Base-by-base conservation (phyloP, 2,113 vertebrate species). In the Zingel zingel region DNA sequence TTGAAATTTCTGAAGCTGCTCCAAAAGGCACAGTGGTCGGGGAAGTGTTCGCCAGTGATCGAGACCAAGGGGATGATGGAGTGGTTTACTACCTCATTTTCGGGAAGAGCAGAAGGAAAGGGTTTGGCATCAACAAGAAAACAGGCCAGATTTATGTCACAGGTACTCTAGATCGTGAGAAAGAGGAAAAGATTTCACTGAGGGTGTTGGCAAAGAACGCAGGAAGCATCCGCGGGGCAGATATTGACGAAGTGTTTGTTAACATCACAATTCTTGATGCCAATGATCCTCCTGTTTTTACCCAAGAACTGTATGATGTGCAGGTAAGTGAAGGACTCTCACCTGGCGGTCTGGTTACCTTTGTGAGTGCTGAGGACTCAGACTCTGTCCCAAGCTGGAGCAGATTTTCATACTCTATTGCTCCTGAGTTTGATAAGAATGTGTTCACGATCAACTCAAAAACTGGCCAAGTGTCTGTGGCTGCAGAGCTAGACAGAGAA, bases 381-480 rank as follows among this genome's bases (percentile, higher is more conserved):
- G 98, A 99, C 79, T 99, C 98, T 8, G 96, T 99, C 63, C 98
- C 98, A 21, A 98, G 97, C 92, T 99, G 98, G 98, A 99, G 97
- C 94, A 94, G 97, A 64, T 99, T 99, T 84, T 98, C 97, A 5
- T 99, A 99, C 88, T 96, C 96, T 73, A 96, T 99, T 2, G 95
- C 96, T 30, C 91, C 95, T 19, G 96, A 97, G 57, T 96, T 96
- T 1, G 90, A 97, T 85, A 96, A 96, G 15, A 95, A 93, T 4
- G 95, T 97, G 75, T 99, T 99, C 83, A 97, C 96, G 18, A 97
- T 99, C 86, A 97, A 99, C 67, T 95, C 98, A 0, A 97, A 98
- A 90, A 98, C 97, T 0, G 98, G 98, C 25, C 98, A 99, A 88
- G 96, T 99, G 88, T 98, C 97, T 0, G 97, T 99, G 1, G 96